Evolutionary conservation across 2,888 invertebrate species (phyloP), one percentile per base, ranked within the genome.

Genomic region (Torymus texanus): DNA sequence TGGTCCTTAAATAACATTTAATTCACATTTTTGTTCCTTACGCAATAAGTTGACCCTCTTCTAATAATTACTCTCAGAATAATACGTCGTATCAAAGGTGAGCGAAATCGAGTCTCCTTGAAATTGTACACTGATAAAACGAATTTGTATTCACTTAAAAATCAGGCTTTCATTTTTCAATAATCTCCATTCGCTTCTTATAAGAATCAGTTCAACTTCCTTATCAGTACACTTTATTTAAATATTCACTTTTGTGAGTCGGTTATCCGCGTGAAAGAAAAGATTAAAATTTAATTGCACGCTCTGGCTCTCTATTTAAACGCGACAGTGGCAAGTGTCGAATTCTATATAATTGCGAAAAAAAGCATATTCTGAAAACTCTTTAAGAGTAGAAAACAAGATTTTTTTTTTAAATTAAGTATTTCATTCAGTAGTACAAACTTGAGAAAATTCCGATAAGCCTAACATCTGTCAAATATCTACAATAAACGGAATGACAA

Each of bases 401-500:
- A 58, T 74, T 41, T 56, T 61, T 41, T 41, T 66, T 70, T 81
- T 78, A 58, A 72, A 63, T 75, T 61, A 75, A 78, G 71, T 12
- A 75, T 66, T 74, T n/a, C 55, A 80, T 75, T 78, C 18, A 59
- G 77, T 78, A 75, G 59, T 81, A 74, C 58, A 79, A 81, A 76
- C 79, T 71, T 71, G 66, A 75, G 59, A 74, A 41, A 80, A 74
- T 73, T 81, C 74, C 75, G 68, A 74, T 77, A 77, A 77, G 74
- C 67, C 68, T 79, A 81, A 79, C 66, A 72, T 74, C 77, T 81
- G 76, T 81, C 51, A 81, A 79, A 81, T 82, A 82, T 82, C 82
- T 82, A 82, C 82, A 82, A 82, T 80, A 80, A 80, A 82, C 80
- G 80, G 78, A 81, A 80, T 82, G 82, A 82, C 80, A 80, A 75